A percentile compares a stretch with the other conserved stretches of the same genome.
phyloP scores from a whole-genome alignment of 2,113 vertebrate genomes.

The Mustela lutreola region DNA sequence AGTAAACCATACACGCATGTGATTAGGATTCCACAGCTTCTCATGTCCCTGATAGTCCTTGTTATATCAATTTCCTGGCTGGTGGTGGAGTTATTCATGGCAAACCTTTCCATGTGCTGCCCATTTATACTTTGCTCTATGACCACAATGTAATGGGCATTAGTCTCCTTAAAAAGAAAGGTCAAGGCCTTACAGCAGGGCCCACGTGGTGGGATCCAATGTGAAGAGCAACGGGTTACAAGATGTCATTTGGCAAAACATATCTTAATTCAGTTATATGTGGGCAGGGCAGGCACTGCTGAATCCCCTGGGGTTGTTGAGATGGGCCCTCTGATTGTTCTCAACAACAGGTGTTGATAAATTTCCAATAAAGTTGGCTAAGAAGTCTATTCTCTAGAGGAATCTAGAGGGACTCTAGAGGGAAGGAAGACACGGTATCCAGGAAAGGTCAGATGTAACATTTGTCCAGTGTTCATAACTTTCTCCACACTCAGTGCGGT shows the following conservation, averaged over 20 bases:
- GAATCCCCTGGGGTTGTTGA: neutral
- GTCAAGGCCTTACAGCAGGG: neutral
- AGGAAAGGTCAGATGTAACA: neutral
- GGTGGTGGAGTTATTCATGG: neutral
- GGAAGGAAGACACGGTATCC: neutral
- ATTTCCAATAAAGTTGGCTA: conserved; percentile 8
- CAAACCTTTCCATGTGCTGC: neutral
- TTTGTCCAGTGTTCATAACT: neutral
- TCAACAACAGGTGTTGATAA: conserved; percentile 10
- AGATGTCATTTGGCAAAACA: conserved; percentile 8
- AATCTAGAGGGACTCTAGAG: neutral
- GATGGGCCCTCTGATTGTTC: neutral
- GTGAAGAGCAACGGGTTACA: neutral
- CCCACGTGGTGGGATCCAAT: neutral
- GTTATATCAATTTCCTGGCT: neutral
- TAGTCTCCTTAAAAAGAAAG: neutral
- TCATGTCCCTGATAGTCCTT: no score
- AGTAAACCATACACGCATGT: neutral
- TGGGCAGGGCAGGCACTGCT: neutral
- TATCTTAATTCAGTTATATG: neutral
- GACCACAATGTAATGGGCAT: neutral
- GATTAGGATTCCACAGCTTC: no score
- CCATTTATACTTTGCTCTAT: conserved; percentile 16
- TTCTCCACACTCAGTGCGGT: neutral
- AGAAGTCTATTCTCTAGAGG: neutral